A percentile compares a stretch with the other conserved stretches of the same genome.
Evolutionary conservation across 2,888 invertebrate species (phyloP).

Genomic region (Drosophila helvetica): DNA sequence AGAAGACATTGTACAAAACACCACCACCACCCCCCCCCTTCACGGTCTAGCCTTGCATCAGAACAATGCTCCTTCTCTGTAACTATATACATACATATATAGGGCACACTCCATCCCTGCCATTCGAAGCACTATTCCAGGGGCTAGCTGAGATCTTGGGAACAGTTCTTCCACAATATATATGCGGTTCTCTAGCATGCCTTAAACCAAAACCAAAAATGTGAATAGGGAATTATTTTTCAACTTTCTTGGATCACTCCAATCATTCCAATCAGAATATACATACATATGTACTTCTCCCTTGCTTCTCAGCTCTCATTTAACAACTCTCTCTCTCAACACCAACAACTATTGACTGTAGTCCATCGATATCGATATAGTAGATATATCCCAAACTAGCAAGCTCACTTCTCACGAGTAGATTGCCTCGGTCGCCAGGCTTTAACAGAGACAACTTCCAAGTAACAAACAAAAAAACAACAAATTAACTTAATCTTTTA

Average conservation of each 20-base stretch:
- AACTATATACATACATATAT: background rate
- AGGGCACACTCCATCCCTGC: slow-evolving; percentile 20
- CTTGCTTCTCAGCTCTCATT: slow-evolving; percentile 12
- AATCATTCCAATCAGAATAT: background rate
- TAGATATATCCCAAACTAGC: slow-evolving; percentile 35
- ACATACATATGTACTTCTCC: too few species aligned
- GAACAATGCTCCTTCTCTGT: slow-evolving; percentile 22
- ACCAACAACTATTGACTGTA: slow-evolving; percentile 25
- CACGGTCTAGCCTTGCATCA: slow-evolving; percentile 26
- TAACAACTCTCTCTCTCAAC: slow-evolving; percentile 9
- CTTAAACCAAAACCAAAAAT: background rate
- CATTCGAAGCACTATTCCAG: slow-evolving; percentile 9
- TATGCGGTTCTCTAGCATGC: background rate
- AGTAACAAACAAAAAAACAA: slow-evolving; percentile 40
- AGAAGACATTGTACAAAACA: slow-evolving; percentile 25
- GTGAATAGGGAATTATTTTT: background rate
- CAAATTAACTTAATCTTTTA: slow-evolving; percentile 56
- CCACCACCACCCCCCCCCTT: background rate
- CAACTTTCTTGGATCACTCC: slow-evolving; percentile 6
- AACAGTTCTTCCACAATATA: background rate
- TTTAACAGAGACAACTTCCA: slow-evolving; percentile 54
- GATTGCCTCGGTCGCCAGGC: slow-evolving; percentile 45
- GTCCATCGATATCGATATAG: slow-evolving; percentile 29
- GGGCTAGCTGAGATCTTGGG: slow-evolving; percentile 18
- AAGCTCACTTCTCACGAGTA: slow-evolving; percentile 47